Base-by-base conservation (phyloP, 2,888 invertebrate genomes). In the Arrhopalites spinosus region DNA sequence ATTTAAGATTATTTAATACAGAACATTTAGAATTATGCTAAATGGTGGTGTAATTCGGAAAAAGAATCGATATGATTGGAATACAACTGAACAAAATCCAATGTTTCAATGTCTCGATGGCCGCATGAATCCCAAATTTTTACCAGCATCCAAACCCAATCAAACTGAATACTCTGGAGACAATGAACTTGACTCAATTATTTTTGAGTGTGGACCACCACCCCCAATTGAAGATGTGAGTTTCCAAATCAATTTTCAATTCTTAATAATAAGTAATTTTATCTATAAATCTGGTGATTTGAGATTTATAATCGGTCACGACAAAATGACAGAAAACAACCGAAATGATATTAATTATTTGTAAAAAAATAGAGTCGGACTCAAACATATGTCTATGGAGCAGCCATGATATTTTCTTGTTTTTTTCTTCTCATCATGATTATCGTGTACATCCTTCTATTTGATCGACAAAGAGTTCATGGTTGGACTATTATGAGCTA, bases 391-490 rank as follows among this genome's bases (percentile, higher is more conserved):
- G 17, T 81, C 25, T 82, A 82, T 66, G 81, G 78, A 27, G 67
- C 78, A 1, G 79, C 78, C 11, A 79, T 82, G 80, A 64, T 79
- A 1, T 70, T 81, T 29, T 80, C 81, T 8, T 79, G 80, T 3
- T 70, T 79, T 29, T 82, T 82, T 61, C 78, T 81, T 15, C 63
- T 81, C 7, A 59, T 81, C 25, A 82, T 81, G 15, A 72, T 82
- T 20, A 73, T 76, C 11, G 81, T 81, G 1, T 81, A 81, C 64
- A 59, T 73, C 25, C 61, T 81, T 1, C 75, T 82, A 1, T 81
- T 79, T 80, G 82, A 82, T 36, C 79, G 79, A 45, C 78, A 79
- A 59, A 81, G 80, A 59, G 79, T 81, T 8, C 81, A 81, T 29
- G 78, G 80, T 20, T 81, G 79, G 80, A 81, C 80, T 0, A 15